Evolutionary conservation across 2,797 vertebrate genomes (phyloP).

Genomic region (Sebastes vulpes): DNA sequence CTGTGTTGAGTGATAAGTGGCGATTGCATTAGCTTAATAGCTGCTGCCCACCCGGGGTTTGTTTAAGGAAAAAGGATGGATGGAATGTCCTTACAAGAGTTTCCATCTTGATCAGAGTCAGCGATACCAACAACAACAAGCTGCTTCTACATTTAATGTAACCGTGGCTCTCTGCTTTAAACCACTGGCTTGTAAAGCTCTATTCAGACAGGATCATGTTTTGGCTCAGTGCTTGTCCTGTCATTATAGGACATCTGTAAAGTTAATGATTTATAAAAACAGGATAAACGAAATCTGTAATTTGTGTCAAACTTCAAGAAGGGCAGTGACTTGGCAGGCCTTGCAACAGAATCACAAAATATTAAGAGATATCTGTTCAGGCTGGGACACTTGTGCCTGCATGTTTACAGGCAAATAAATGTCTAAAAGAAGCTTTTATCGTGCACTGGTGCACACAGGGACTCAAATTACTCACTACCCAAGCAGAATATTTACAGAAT

Average conservation of each 20-base stretch:
- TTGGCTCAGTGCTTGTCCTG: background rate
- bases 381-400: background rate
- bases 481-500: background rate
- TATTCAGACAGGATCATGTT: background rate
- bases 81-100: constrained; percentile 25
- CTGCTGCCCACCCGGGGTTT: constrained; percentile 56
- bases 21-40: constrained; percentile 72
- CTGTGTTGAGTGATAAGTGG: constrained; percentile 58
- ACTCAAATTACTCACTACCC: background rate
- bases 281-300: background rate
- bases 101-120: constrained; percentile 38
- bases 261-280: background rate
- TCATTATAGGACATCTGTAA: background rate
- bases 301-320: background rate
- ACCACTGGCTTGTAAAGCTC: background rate
- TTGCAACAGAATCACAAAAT: background rate
- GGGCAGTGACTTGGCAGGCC: background rate
- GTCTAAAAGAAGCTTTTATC: constrained; percentile 9
- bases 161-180: background rate
- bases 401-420: constrained; percentile 20
- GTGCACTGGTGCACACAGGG: background rate
- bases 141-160: background rate
- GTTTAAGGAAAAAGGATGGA: constrained; percentile 55
- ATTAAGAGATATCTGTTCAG: background rate
- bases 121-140: constrained; percentile 4